These are phyloP conservation scores for Hypomecis punctinalis DNA, from an alignment of 2,888 invertebrate species.

Conservation along the genomic window DNA sequence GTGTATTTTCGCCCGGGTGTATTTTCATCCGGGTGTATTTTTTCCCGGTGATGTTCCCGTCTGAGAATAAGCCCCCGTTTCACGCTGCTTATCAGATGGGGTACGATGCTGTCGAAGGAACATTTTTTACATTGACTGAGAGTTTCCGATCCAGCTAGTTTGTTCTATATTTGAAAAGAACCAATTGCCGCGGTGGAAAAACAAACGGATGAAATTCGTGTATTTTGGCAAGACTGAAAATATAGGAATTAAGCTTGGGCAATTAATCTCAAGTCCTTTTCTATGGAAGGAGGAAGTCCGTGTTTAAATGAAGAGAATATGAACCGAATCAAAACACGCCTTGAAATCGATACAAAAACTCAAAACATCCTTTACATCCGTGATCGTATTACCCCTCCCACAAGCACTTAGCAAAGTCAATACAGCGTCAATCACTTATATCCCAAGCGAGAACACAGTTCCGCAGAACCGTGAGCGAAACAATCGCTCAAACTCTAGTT, in stretches of 20 bases:
- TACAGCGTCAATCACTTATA: constrained; percentile 11
- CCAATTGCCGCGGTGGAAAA: not conserved
- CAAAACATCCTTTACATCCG: not conserved
- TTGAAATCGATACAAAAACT: too few relatives aligned
- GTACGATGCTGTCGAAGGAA: constrained; percentile 14
- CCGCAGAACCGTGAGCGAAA: not conserved
- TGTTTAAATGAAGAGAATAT: too few relatives aligned
- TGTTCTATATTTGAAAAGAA: constrained; percentile 1
- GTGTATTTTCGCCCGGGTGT: constrained; percentile 14
- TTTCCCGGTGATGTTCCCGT: constrained; percentile 9
- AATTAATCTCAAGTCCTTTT: too few relatives aligned
- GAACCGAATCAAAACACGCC: not conserved
- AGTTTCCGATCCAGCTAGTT: constrained; percentile 3
- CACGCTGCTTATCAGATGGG: constrained; percentile 21
- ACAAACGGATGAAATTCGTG: not conserved
- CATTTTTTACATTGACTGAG: constrained; percentile 7
- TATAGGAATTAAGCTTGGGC: too few relatives aligned
- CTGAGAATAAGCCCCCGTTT: constrained; percentile 23
- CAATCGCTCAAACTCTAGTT: constrained; percentile 16
- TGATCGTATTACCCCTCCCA: not conserved
- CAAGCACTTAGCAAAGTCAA: not conserved
- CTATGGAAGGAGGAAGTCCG: too few relatives aligned
- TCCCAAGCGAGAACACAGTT: constrained; percentile 6
- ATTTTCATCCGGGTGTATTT: constrained; percentile 10
- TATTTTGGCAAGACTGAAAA: not conserved